Evolutionary conservation across 2,797 vertebrate genomes (phyloP).

Genomic region (Xiphorhynchus erythropygius): DNA sequence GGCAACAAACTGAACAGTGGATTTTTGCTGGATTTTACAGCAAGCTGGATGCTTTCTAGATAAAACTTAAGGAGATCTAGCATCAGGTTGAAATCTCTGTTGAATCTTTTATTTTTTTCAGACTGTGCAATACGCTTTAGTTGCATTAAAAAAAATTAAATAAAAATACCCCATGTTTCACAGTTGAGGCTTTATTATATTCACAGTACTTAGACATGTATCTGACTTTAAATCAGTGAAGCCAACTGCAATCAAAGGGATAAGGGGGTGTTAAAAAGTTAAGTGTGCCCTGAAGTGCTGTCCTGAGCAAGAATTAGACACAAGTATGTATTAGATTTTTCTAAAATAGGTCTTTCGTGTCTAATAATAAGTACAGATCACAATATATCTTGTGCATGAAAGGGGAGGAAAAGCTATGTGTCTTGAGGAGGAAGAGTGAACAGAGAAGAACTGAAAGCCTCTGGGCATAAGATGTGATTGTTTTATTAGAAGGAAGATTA

Average conservation of each 20-base stretch:
- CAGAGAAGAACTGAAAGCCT: conserved; percentile 21
- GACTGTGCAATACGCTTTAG: not conserved
- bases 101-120: conserved; percentile 13
- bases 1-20: conserved; percentile 24
- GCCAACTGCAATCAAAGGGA: not conserved
- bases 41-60: not conserved
- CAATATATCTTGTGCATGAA: not conserved
- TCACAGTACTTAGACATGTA: not conserved
- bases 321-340: not conserved
- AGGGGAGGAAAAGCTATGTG: not conserved
- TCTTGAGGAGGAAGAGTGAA: conserved; percentile 17
- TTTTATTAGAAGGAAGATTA: conserved; percentile 46
- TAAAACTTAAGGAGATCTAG: not conserved
- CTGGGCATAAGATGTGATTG: conserved; percentile 4
- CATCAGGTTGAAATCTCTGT: not conserved
- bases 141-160: not conserved
- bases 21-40: conserved; percentile 17
- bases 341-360: not conserved
- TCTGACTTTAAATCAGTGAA: not conserved
- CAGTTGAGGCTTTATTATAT: not conserved
- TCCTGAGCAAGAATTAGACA: not conserved
- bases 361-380: not conserved
- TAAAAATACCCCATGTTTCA: not conserved
- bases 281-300: not conserved
- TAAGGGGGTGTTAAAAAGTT: not conserved